Conservation (phyloP, 2,888 invertebrate genomes). For the Hecatera dysodea region DNA sequence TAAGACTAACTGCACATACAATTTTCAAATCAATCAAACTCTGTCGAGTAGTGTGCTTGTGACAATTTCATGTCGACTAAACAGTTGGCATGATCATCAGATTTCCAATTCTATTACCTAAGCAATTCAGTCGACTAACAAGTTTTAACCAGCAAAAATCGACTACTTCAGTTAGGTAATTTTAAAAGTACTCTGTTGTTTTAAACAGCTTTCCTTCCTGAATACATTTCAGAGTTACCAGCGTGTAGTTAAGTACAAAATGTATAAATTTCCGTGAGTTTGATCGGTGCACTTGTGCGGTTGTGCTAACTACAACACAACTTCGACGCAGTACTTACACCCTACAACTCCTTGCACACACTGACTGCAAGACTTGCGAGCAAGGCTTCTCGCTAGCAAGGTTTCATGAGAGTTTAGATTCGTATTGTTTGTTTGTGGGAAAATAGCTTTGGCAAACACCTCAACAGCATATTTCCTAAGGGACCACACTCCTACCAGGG, state of each 20-base stretch:
- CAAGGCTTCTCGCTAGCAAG: background rate
- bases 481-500: too few species aligned
- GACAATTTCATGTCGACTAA: too few species aligned
- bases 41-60: too few species aligned
- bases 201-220: background rate
- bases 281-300: constrained; percentile 33
- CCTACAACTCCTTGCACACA: constrained; percentile 19
- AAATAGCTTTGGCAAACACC: too few species aligned
- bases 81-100: too few species aligned
- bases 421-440: background rate
- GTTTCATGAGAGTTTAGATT: too few species aligned
- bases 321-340: constrained; percentile 11
- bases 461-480: too few species aligned
- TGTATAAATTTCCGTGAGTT: constrained; percentile 27
- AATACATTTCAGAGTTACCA: constrained; percentile 1
- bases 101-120: too few species aligned
- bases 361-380: constrained; percentile 1
- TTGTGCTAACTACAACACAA: constrained; percentile 43
- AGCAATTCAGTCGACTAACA: too few species aligned
- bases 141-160: too few species aligned
- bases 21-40: too few species aligned
- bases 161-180: background rate
- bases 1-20: too few species aligned
- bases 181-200: background rate
- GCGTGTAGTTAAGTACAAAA: constrained; percentile 8